Base-by-base conservation (phyloP, 2,797 vertebrate species). In the Rhinichthys osculus region DNA sequence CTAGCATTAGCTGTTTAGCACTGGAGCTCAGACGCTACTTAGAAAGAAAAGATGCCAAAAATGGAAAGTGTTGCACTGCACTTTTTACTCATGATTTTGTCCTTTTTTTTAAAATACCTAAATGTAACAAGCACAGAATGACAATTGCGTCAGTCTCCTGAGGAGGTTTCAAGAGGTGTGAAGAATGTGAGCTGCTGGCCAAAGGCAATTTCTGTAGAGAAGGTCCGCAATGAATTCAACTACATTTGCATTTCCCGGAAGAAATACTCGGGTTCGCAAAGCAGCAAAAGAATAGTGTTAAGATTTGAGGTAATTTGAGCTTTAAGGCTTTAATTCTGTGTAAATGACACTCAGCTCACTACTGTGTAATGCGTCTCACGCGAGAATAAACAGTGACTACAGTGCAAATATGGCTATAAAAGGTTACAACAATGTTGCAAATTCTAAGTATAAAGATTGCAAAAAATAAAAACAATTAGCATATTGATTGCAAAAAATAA, bases 151-250 rank as follows among this genome's bases (percentile, higher is more conserved):
- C 52, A 57, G 33, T 9, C 52, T 57, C 52, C 74, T 4, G 1
- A 2, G 7, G 52, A 59, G 13, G 13, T 59, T 42, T 59, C 35
- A 9, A 3, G 52, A 59, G 52, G 54, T 78, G 52, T 59, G 35
- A 78, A 59, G 52, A 78, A 78, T 78, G 30, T 23, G 17, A 23
- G 30, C 30, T 76, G 44, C 27, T 54, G 30, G 47, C 73, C 30
- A 76, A 76, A 33, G 30, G 47, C 5, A 76, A 23, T 54, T 35
- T 76, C 47, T 76, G 73, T 19, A 76, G 47, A 76, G 72, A 76
- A 17, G 52, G 7, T 30, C 17, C 11, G 47, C 30, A 52, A 76
- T 35, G 5, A 54, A 54, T 35, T 54, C 5, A 35, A 33, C 30
- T 7, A 76, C 17, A 54, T 76, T 76, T 74, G 72, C 44, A 74